Evolutionary conservation across 2,113 vertebrate species (phyloP), one percentile per base, ranked within the genome.

Genomic region (Serilophus lunatus): DNA sequence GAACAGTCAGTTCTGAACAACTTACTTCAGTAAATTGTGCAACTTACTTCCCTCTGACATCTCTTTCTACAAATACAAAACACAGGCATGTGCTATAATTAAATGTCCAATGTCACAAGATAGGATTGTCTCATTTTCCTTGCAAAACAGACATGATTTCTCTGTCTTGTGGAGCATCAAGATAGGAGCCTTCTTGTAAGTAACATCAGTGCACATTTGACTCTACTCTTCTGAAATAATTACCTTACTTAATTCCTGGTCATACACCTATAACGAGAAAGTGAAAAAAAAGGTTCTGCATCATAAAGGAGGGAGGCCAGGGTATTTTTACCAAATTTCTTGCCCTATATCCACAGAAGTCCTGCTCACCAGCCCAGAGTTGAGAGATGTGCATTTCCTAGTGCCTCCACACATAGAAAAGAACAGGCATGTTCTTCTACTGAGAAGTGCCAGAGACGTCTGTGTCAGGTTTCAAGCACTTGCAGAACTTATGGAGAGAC

Each of bases 401-500:
- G 40, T 1, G 1, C 28, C 25, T 93, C n/a, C 22, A 69, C 31
- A 42, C 68, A 42, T 6, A 28, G n/a, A 49, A 76, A 56, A 54
- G 36, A 75, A 42, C 18, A 54, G 42, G 24, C 18, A 25, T 0
- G 0, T 35, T 18, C 18, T 44, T 35, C 42, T 90, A 17, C 54
- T 85, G 54, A 47, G 24, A 29, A 64, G 3, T 3, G 3, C 31
- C 45, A 61, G 18, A 49, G 40, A n/a, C 36, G 15, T 53, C 36
- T 45, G 13, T 4, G 1, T 36, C 3, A 9, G 82, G 44, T 85
- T 88, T 79, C 49, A 40, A 44, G 31, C 0, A 0, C 36, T 36
- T 72, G 40, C 20, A 77, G n/a, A 60, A 91, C 87, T 29, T 38
- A 75, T 3, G 33, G 24, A 69, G 35, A 75, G 36, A n/a, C 12